Evolutionary conservation across 1,140 invertebrate species (phyloP).

Genomic region (Lepidurus packardi): DNA sequence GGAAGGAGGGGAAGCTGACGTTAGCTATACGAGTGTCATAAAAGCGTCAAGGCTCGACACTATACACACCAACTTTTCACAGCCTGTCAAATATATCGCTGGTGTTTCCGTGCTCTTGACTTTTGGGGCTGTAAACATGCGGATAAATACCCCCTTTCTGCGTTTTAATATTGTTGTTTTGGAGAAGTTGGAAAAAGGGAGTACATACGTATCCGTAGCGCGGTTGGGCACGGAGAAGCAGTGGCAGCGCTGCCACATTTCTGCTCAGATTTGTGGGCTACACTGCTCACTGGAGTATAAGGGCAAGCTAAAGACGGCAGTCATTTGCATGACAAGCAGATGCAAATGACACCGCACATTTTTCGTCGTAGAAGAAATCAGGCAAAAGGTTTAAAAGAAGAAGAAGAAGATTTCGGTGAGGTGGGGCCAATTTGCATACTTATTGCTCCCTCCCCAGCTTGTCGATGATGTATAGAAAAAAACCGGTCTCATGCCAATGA

Average conservation of each 20-base stretch:
- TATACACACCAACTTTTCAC: conserved; percentile 10
- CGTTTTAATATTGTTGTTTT: conserved; percentile 2
- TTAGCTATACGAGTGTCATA: conserved; percentile 1
- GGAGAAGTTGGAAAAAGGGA: too few relatives aligned
- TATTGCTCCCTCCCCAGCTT: conserved; percentile 4
- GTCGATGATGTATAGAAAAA: neutral
- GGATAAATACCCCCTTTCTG: neutral
- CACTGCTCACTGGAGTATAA: neutral
- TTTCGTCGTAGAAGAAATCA: neutral
- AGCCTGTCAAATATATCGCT: conserved; percentile 11
- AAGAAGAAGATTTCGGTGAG: neutral
- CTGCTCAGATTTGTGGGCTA: neutral
- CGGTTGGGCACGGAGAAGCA: neutral
- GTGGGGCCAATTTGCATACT: conserved; percentile 3
- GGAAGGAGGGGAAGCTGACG: neutral
- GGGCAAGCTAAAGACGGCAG: neutral
- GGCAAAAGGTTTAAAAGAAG: neutral
- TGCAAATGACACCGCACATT: conserved; percentile 5
- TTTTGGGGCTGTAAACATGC: neutral
- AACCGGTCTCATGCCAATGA: neutral
- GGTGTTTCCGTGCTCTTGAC: neutral
- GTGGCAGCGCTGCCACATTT: neutral
- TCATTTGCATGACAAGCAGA: conserved; percentile 11
- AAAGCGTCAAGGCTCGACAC: conserved; percentile 11
- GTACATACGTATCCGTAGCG: too few relatives aligned